Base-by-base conservation (phyloP, 2,113 vertebrate species). In the Tachuris rubrigastra region DNA sequence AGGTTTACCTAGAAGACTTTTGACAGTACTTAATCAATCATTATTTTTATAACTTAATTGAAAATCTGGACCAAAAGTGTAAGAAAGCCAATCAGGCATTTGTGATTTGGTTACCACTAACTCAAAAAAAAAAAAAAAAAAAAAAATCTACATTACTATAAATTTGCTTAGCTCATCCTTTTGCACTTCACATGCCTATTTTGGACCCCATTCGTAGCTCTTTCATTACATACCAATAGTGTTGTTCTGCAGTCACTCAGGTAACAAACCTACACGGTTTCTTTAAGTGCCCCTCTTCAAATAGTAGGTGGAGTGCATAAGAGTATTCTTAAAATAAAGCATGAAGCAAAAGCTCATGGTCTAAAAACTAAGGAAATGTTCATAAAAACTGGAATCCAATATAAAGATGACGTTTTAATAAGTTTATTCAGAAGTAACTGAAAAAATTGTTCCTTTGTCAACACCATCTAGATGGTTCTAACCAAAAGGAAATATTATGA, bases 331-430 rank as follows among this genome's bases (percentile, higher is more conserved):
- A 79, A 66, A 80, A 53, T 41, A 74, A 92, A 75, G 8, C 42
- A 68, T 9, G 39, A 80, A 76, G 59, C 71, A 93, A 88, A 74
- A 88, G 50, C 67, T 87, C 42, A 66, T n/a, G 22, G 41, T 18
- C 44, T 87, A 81, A 91, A 46, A 71, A 72, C 67, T 53, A 77
- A 53, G 62, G 58, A 65, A 80, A 52, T 49, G 62, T 42, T 83
- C 69, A 50, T 42, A 97, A 97, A 96, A 96, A 95, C 80, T 91
- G 63, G 83, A 92, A 96, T 96, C 94, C 78, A 59, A 85, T 90
- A 77, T 81, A 90, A 90, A 52, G 91, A 97, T 87, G 80, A 89
- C 93, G 94, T 87, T 96, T 74, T 90, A 72, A 27, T 66, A 96
- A 85, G 80, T 80, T 74, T 93, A 94, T 95, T 96, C 92, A 83